Conservation (phyloP, 2,113 vertebrate genomes). For the Mesocricetus auratus region DNA sequence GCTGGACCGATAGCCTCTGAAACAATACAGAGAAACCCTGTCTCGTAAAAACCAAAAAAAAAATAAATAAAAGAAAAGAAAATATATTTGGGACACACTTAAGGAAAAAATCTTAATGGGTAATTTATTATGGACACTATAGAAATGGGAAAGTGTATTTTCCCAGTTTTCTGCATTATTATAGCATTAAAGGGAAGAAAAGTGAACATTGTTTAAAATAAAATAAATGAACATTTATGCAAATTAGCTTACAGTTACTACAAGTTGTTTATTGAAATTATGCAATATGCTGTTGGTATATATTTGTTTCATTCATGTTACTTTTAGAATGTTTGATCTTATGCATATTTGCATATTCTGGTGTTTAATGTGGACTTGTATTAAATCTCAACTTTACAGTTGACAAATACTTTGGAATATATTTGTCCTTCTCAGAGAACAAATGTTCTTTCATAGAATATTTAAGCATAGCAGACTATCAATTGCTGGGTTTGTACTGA, state of each 20-base stretch:
- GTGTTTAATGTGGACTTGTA: neutral
- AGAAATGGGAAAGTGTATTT: neutral
- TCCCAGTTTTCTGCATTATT: neutral
- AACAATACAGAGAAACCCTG: too few relatives aligned
- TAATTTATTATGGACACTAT: neutral
- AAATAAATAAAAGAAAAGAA: too few relatives aligned
- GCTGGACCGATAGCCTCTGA: too few relatives aligned
- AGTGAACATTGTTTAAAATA: neutral
- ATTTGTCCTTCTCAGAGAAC: neutral
- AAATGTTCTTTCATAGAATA: neutral
- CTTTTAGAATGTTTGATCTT: too few relatives aligned
- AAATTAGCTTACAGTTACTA: neutral
- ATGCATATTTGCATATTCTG: neutral
- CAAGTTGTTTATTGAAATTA: neutral
- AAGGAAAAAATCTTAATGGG: neutral
- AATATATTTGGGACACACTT: neutral
- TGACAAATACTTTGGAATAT: neutral
- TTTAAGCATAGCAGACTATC: neutral
- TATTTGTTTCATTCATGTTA: neutral
- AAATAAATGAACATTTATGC: neutral
- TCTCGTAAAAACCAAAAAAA: too few relatives aligned
- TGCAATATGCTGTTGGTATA: neutral
- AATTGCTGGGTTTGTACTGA: rapidly evolving
- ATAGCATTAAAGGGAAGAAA: neutral
- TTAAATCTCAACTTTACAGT: neutral